Evolutionary conservation across 2,888 invertebrate genomes (phyloP).

Genomic region (Priocnemis perturbator): DNA sequence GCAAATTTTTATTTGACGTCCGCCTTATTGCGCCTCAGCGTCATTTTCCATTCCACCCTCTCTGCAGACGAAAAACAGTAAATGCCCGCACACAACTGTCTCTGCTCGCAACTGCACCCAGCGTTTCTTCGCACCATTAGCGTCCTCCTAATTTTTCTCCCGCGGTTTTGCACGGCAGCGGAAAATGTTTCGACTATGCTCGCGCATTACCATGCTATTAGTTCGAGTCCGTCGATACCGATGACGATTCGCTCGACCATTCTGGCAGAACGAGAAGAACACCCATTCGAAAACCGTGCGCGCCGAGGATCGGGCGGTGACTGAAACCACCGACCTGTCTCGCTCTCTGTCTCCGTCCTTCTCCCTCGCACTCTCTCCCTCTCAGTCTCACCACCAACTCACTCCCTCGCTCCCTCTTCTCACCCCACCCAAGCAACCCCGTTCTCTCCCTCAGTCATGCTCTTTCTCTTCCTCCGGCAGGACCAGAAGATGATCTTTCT

Average conservation of each 20-base stretch:
- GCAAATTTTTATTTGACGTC: too few relatives aligned
- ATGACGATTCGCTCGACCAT: not conserved
- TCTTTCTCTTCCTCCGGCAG: constrained; percentile 32
- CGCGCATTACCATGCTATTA: too few relatives aligned
- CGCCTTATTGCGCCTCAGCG: too few relatives aligned
- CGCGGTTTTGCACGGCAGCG: too few relatives aligned
- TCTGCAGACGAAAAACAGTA: too few relatives aligned
- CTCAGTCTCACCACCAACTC: constrained; percentile 25
- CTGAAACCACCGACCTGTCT: constrained; percentile 63
- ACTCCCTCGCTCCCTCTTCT: constrained; percentile 23
- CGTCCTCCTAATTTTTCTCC: too few relatives aligned
- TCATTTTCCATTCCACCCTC: too few relatives aligned
- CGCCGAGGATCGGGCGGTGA: constrained; percentile 74
- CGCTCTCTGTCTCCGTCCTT: constrained; percentile 45
- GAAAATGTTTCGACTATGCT: too few relatives aligned
- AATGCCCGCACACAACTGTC: too few relatives aligned
- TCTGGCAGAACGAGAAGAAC: constrained; percentile 30
- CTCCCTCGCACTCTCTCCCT: constrained; percentile 30
- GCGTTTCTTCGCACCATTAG: too few relatives aligned
- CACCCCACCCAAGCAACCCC: constrained; percentile 1
- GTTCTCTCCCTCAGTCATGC: constrained; percentile 24
- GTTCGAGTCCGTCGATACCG: too few relatives aligned
- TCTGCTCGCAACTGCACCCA: too few relatives aligned
- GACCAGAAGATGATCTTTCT: constrained; percentile 50
- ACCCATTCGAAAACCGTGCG: constrained; percentile 63